phyloP scores from a whole-genome alignment of 2,113 vertebrate species.

The Myiozetetes cayanensis region DNA sequence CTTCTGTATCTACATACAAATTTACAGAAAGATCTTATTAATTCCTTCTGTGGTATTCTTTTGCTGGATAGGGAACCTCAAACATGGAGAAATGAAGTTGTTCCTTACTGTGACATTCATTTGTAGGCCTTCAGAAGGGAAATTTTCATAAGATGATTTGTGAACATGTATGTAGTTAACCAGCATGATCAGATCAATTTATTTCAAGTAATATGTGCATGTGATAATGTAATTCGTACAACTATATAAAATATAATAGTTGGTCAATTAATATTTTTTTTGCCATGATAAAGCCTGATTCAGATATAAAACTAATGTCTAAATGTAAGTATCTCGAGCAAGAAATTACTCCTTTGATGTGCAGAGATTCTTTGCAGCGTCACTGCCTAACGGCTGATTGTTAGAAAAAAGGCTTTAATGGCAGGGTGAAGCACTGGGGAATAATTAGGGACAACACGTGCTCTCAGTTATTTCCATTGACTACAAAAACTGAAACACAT shows the following conservation, averaged over 20 bases:
- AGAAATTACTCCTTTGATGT: not conserved
- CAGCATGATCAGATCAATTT: not conserved
- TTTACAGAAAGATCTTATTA: not conserved
- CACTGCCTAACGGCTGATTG: not conserved
- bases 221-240: not conserved
- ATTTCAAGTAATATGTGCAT: not conserved
- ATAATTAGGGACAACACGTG: not conserved
- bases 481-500: not conserved
- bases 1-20: not conserved
- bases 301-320: not conserved
- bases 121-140: not conserved
- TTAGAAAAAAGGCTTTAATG: not conserved
- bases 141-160: not conserved
- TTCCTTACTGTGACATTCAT: not conserved
- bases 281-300: not conserved
- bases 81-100: not conserved
- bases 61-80: not conserved
- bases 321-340: not conserved
- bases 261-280: not conserved
- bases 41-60: not conserved
- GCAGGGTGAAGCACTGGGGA: not conserved
- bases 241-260: not conserved
- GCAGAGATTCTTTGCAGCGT: rapidly evolving
- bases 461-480: not conserved
- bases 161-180: not conserved